Evolutionary conservation across 2,113 vertebrate genomes (phyloP).

Genomic region (Pipa parva): DNA sequence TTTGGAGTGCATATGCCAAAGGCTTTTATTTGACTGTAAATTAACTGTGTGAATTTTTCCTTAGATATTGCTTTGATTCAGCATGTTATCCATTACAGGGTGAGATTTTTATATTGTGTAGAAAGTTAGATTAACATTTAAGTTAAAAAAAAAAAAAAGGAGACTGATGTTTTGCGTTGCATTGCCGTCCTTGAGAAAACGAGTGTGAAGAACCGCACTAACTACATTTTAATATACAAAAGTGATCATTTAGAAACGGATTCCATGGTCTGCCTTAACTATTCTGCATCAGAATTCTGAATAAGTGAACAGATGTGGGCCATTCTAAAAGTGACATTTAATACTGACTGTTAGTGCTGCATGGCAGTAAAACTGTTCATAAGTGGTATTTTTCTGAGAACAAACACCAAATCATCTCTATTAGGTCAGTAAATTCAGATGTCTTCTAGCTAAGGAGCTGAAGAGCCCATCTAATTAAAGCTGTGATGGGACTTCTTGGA

Average conservation of each 20-base stretch:
- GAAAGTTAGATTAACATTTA: not conserved
- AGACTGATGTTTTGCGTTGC: conserved; percentile 2
- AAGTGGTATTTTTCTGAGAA: conserved; percentile 38
- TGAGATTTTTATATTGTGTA: not conserved
- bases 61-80: not conserved
- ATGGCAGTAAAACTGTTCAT: conserved; percentile 35
- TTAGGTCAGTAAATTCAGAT: conserved; percentile 42
- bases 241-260: conserved; percentile 31
- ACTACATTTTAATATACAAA: conserved; percentile 38
- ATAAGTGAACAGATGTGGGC: conserved; percentile 37
- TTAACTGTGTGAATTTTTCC: not conserved
- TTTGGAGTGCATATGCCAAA: not conserved
- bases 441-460: conserved; percentile 15
- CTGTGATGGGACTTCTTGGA: conserved; percentile 18
- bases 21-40: conserved; percentile 9
- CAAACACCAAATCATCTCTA: conserved; percentile 41
- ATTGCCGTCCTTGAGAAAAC: conserved; percentile 33
- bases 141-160: not conserved
- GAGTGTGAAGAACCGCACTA: conserved; percentile 34
- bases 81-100: not conserved
- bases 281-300: conserved; percentile 20
- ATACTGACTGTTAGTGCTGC: conserved; percentile 34
- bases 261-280: conserved; percentile 23
- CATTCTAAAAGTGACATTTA: conserved; percentile 36
- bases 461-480: conserved; percentile 30